Conservation (phyloP, 2,888 invertebrate species). For the Elysia crispata region DNA sequence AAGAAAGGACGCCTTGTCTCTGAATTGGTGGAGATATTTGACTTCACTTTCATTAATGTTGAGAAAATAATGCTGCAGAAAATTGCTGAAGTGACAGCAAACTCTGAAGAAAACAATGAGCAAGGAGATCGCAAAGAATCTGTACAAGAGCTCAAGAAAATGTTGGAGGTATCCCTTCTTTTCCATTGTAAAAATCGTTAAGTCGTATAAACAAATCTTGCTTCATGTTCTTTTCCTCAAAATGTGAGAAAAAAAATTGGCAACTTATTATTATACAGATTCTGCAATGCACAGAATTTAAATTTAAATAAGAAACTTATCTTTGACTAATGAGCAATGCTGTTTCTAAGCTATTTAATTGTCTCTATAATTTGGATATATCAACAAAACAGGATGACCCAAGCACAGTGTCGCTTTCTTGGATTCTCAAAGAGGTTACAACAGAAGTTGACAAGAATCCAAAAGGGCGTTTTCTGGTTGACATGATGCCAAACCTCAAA, state of each 20-base stretch:
- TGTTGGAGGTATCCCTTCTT: constrained; percentile 40
- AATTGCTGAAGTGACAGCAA: constrained; percentile 55
- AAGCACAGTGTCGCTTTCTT: constrained; percentile 64
- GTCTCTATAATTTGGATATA: background rate
- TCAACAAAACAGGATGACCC: constrained; percentile 64
- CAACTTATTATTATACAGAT: background rate
- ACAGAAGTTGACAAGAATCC: constrained; percentile 57
- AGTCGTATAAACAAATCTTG: no score
- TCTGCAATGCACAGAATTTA: no score
- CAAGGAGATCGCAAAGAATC: constrained; percentile 42
- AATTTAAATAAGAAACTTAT: no score
- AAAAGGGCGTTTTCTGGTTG: constrained; percentile 65
- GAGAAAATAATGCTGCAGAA: constrained; percentile 72
- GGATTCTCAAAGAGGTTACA: constrained; percentile 64
- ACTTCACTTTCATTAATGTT: constrained; percentile 69
- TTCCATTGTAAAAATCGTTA: background rate
- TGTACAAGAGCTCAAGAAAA: constrained; percentile 44
- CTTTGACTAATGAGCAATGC: background rate
- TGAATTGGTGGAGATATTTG: constrained; percentile 71
- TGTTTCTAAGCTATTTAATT: background rate
- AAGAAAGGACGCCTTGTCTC: constrained; percentile 74
- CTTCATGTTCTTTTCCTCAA: no score
- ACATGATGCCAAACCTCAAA: constrained; percentile 74
- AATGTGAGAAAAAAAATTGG: no score
- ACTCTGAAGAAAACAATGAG: constrained; percentile 13